Evolutionary conservation across 2,797 vertebrate species (phyloP).

Genomic region (Centropyge bicolor): DNA sequence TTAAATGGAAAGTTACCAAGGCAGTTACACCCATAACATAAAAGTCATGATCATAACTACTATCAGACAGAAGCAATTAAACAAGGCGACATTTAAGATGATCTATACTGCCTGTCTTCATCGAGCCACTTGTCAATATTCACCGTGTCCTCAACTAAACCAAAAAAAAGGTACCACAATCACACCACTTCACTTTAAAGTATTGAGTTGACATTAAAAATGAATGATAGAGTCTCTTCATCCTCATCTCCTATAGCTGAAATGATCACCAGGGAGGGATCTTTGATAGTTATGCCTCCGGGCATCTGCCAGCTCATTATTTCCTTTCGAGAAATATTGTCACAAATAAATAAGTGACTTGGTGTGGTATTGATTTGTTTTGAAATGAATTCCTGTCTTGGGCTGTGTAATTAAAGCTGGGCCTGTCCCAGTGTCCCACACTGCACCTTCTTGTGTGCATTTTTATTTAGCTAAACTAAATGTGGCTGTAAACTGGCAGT

Average conservation of each 20-base stretch:
- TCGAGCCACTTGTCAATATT: constrained; percentile 83
- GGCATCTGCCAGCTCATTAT: constrained; percentile 84
- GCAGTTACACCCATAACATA: constrained; percentile 80
- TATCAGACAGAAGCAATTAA: constrained; percentile 82
- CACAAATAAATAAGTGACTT: constrained; percentile 84
- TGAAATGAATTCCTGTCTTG: constrained; percentile 80
- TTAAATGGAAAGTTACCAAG: constrained; percentile 78
- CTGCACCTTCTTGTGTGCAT: constrained; percentile 58
- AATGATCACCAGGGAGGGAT: constrained; percentile 81
- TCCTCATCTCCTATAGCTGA: constrained; percentile 77
- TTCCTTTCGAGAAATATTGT: constrained; percentile 82
- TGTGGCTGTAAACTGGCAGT: constrained; percentile 51
- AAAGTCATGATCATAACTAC: constrained; percentile 81
- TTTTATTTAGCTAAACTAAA: constrained; percentile 69
- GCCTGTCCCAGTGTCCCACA: constrained; percentile 68
- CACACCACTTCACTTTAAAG: constrained; percentile 79
- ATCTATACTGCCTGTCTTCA: constrained; percentile 79
- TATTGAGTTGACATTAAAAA: constrained; percentile 87
- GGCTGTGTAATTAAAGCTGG: constrained; percentile 81
- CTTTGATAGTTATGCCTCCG: constrained; percentile 82
- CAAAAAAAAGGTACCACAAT: constrained; percentile 77
- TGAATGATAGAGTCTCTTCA: constrained; percentile 82
- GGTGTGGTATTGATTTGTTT: constrained; percentile 83
- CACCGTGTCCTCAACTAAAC: constrained; percentile 80
- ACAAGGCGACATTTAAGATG: constrained; percentile 84